Conservation (phyloP, 2,797 vertebrate species). For the Emydoidea blandingii region DNA sequence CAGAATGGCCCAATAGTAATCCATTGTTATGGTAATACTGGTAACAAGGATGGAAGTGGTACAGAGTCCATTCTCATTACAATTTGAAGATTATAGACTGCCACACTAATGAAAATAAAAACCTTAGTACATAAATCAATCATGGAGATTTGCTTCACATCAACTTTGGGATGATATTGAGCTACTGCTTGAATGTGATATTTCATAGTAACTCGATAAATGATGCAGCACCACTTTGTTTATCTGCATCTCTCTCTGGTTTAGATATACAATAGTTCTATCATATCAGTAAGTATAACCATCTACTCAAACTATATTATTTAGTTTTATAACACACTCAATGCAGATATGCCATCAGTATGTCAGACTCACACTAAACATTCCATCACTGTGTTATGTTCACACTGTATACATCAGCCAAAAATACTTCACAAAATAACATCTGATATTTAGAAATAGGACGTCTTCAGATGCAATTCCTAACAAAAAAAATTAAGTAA, state of each 20-base stretch:
- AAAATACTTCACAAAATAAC: background rate
- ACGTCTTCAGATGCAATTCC: background rate
- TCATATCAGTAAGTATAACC: background rate
- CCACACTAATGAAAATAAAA: slow-evolving; percentile 34
- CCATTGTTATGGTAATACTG: slow-evolving; percentile 17
- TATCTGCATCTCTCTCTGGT: background rate
- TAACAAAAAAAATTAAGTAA: background rate
- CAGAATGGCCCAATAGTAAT: background rate
- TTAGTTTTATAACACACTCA: background rate
- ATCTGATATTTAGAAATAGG: background rate
- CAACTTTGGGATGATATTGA: background rate
- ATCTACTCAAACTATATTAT: background rate
- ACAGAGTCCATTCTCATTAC: background rate
- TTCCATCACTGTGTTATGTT: background rate
- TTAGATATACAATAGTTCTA: background rate
- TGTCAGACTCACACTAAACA: background rate
- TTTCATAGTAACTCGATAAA: slow-evolving; percentile 35
- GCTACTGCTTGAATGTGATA: background rate
- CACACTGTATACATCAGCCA: background rate
- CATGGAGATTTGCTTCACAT: background rate
- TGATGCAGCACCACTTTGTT: background rate
- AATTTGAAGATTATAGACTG: slow-evolving; percentile 9
- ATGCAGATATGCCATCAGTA: background rate
- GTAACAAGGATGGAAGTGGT: background rate
- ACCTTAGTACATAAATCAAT: background rate